Evolutionary conservation across 2,797 vertebrate genomes (phyloP).

Genomic region (Myotis daubentonii): DNA sequence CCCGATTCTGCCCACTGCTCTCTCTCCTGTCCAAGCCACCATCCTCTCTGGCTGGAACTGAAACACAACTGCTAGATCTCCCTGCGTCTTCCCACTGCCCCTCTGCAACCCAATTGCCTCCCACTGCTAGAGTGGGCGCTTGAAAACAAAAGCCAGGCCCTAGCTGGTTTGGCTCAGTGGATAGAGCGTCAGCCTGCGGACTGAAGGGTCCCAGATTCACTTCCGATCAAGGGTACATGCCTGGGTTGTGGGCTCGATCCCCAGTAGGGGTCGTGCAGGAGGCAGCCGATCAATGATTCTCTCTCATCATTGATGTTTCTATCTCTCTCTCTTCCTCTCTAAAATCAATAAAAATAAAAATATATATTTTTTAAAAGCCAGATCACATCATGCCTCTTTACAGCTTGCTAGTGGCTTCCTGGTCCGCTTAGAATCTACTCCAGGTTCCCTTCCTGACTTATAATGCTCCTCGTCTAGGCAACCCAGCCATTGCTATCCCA

Average conservation of each 20-base stretch:
- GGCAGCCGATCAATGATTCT: too few species aligned
- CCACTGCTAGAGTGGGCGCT: fast-evolving
- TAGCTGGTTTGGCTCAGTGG: too few species aligned
- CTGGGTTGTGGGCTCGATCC: too few species aligned
- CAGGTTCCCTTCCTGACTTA: not conserved
- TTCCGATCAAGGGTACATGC: too few species aligned
- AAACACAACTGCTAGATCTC: fast-evolving
- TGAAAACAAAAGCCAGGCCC: too few species aligned
- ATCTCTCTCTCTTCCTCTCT: too few species aligned
- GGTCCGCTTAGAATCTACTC: not conserved
- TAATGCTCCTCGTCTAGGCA: fast-evolving
- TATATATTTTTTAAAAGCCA: not conserved
- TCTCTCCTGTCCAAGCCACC: not conserved
- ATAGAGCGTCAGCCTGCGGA: too few species aligned
- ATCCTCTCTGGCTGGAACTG: not conserved
- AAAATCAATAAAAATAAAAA: too few species aligned
- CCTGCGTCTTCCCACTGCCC: not conserved
- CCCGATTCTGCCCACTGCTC: not conserved
- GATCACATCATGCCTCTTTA: not conserved
- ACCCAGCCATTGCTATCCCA: fast-evolving
- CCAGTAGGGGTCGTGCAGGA: too few species aligned
- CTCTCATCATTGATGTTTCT: too few species aligned
- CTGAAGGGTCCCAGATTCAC: too few species aligned
- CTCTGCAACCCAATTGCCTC: not conserved
- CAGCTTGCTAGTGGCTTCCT: not conserved